These are phyloP conservation scores for Amphibalanus amphitrite DNA, from an alignment of 1,140 invertebrate species.

Conservation along the genomic window DNA sequence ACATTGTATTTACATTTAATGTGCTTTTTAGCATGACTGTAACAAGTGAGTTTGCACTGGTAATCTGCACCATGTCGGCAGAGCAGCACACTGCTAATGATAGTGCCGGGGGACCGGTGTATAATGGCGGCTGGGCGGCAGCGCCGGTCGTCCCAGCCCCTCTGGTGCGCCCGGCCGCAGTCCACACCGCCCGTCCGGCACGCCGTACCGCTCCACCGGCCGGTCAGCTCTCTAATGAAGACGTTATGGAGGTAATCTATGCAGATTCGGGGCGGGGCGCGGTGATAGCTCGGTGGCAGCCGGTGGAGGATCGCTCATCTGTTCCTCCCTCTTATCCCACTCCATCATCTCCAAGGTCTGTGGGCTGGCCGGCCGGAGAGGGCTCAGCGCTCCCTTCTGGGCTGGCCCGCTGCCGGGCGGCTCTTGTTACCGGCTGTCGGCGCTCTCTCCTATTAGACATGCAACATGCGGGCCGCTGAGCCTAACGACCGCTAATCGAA, in stretches of 20 bases:
- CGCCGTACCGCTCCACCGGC: too few species aligned
- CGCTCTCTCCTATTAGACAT: too few species aligned
- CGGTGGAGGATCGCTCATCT: neutral
- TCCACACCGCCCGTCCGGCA: too few species aligned
- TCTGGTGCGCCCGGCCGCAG: too few species aligned
- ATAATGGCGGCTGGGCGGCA: neutral
- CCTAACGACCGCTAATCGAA: too few species aligned
- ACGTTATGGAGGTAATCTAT: neutral
- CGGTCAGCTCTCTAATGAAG: neutral
- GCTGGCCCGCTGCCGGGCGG: too few species aligned
- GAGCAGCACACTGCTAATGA: neutral
- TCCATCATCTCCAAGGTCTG: neutral
- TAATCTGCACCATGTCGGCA: neutral
- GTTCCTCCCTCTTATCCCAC: neutral
- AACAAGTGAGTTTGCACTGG: neutral
- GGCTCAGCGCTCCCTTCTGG: too few species aligned
- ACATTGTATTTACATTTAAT: conserved; percentile 2
- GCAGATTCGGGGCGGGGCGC: neutral
- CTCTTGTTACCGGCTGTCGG: too few species aligned
- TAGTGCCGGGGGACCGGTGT: neutral
- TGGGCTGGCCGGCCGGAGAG: too few species aligned
- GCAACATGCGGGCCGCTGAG: too few species aligned
- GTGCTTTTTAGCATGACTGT: neutral
- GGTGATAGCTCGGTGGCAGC: neutral
- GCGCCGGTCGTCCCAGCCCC: too few species aligned